phyloP scores from a whole-genome alignment of 2,888 invertebrate species.

The Macaria notata region DNA sequence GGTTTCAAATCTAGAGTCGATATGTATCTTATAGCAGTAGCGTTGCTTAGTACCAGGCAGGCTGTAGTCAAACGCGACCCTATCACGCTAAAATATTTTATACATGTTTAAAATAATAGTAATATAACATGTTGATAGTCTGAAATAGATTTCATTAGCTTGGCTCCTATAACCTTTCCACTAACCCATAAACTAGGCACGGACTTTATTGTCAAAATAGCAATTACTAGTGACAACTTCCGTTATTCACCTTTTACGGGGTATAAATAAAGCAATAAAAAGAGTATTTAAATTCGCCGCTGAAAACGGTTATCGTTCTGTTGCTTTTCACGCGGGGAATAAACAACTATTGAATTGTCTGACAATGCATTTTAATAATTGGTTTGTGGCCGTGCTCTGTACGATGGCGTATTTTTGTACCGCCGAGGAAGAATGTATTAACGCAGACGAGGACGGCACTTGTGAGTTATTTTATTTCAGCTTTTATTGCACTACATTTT shows the following conservation, averaged over 20 bases:
- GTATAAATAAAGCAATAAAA: conserved; percentile 26
- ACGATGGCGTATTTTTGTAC: conserved; percentile 27
- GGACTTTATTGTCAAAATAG: conserved; percentile 4
- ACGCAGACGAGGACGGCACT: conserved; percentile 37
- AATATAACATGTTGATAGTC: too few species aligned
- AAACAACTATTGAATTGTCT: conserved; percentile 36
- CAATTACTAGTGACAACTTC: conserved; percentile 16
- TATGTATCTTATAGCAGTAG: too few species aligned
- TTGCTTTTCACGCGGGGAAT: conserved; percentile 33
- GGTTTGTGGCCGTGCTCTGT: conserved; percentile 33
- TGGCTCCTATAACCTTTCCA: too few species aligned
- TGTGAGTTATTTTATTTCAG: conserved; percentile 33
- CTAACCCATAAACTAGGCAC: too few species aligned
- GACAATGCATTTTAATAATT: conserved; percentile 38
- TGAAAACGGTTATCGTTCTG: conserved; percentile 31
- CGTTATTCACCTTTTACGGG: conserved; percentile 18
- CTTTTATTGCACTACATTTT: background rate
- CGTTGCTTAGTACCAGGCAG: too few species aligned
- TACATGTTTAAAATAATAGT: too few species aligned
- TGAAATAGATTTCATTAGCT: too few species aligned
- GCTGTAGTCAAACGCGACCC: too few species aligned
- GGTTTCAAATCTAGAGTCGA: too few species aligned
- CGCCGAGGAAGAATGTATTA: conserved; percentile 35
- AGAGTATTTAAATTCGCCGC: conserved; percentile 33
- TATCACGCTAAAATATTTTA: too few species aligned